A percentile compares a stretch with the other conserved stretches of the same genome.
These are phyloP conservation scores for cat (Felis catus) DNA, from an alignment of 2,113 vertebrate genomes.

Conservation along the genomic window DNA sequence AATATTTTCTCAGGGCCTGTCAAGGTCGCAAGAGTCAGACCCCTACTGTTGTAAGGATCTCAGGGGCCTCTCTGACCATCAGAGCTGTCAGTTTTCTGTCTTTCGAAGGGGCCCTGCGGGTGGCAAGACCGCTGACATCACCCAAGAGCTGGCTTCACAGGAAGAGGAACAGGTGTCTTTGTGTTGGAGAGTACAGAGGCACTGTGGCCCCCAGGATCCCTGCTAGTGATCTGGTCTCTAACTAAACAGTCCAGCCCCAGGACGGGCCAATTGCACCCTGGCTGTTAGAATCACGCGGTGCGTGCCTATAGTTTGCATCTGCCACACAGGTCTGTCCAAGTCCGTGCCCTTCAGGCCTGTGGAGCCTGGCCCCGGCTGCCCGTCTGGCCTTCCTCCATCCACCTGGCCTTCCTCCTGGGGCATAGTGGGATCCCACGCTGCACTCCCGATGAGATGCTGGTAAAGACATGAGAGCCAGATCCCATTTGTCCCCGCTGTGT, in stretches of 20 bases:
- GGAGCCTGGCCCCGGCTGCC: too few relatives aligned
- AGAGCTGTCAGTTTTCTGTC: neutral
- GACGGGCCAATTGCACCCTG: accelerated
- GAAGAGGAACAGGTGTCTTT: accelerated
- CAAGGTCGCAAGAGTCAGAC: neutral
- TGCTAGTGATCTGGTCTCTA: neutral
- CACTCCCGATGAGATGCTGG: neutral
- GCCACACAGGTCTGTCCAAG: accelerated
- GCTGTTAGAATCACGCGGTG: accelerated
- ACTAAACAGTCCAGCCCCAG: neutral
- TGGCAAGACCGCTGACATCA: neutral
- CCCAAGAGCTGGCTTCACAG: neutral
- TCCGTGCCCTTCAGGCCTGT: neutral
- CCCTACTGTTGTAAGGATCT: too few relatives aligned
- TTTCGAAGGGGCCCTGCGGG: accelerated
- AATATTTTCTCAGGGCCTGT: neutral
- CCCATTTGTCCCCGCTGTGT: accelerated
- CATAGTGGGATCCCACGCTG: accelerated
- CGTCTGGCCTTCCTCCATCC: neutral
- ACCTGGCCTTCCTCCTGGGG: neutral
- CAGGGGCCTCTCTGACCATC: neutral
- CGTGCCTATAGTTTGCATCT: accelerated
- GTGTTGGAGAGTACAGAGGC: too few relatives aligned
- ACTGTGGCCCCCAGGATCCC: neutral
- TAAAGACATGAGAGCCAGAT: neutral